Evolutionary conservation across 2,113 vertebrate species (phyloP).

Genomic region (Acanthisitta chloris): DNA sequence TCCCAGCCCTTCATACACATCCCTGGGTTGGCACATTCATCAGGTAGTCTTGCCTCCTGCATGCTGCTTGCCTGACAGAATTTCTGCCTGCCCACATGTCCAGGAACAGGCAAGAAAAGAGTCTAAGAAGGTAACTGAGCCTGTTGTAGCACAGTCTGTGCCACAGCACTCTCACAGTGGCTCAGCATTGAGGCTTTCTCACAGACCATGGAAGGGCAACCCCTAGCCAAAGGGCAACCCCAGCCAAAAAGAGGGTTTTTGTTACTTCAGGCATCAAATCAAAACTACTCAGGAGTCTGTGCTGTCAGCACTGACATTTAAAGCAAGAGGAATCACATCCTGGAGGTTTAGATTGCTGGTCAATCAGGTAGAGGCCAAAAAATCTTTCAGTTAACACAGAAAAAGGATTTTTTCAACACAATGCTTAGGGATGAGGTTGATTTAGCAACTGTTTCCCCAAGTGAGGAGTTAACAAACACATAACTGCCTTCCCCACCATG

Average conservation of each 20-base stretch:
- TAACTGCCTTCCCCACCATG: not conserved
- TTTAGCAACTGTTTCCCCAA: not conserved
- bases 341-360: not conserved
- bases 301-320: not conserved
- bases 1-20: not conserved
- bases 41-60: not conserved
- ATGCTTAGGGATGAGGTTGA: not conserved
- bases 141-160: not conserved
- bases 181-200: not conserved
- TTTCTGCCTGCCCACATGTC: not conserved
- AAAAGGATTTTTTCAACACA: not conserved
- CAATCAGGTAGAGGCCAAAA: not conserved
- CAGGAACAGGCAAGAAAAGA: not conserved
- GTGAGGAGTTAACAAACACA: not conserved
- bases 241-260: no score
- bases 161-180: not conserved
- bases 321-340: not conserved
- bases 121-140: not conserved
- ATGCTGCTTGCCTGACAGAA: not conserved
- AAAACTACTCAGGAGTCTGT: not conserved
- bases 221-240: not conserved
- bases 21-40: not conserved
- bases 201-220: not conserved
- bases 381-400: not conserved
- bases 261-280: not conserved